phyloP scores from a whole-genome alignment of 2,888 invertebrate species.

The Philaethria dido region DNA sequence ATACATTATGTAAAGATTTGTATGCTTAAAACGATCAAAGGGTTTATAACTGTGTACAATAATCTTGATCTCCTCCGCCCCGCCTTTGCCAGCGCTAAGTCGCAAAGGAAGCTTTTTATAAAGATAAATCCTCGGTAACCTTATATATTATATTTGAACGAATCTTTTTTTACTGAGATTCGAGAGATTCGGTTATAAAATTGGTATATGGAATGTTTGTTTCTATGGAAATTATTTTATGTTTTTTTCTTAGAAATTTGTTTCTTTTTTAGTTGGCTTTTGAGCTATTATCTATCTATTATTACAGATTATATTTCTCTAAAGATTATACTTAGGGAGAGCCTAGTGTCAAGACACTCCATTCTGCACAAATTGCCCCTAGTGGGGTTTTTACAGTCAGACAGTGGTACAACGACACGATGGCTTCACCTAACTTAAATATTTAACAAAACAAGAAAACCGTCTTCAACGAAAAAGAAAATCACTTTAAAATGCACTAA shows the following conservation, averaged over 20 bases:
- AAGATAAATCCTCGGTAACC: neutral
- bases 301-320: too few relatives aligned
- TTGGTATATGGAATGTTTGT: neutral
- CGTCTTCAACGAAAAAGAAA: too few relatives aligned
- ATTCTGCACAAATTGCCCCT: too few relatives aligned
- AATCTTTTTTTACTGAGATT: neutral
- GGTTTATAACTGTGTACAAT: conserved; percentile 10
- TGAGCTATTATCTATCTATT: too few relatives aligned
- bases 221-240: neutral
- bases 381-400: too few relatives aligned
- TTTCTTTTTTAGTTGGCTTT: too few relatives aligned
- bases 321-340: too few relatives aligned
- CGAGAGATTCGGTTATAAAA: neutral
- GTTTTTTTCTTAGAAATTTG: neutral
- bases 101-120: conserved; percentile 2
- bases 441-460: too few relatives aligned
- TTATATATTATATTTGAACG: neutral
- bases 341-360: too few relatives aligned
- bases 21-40: conserved; percentile 23
- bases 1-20: conserved; percentile 13
- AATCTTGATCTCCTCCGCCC: conserved; percentile 20
- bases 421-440: too few relatives aligned
- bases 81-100: neutral
- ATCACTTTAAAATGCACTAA: too few relatives aligned
- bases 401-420: too few relatives aligned